Evolutionary conservation across 1,140 invertebrate species (phyloP).

Genomic region (Holcopasites calliopsidis): DNA sequence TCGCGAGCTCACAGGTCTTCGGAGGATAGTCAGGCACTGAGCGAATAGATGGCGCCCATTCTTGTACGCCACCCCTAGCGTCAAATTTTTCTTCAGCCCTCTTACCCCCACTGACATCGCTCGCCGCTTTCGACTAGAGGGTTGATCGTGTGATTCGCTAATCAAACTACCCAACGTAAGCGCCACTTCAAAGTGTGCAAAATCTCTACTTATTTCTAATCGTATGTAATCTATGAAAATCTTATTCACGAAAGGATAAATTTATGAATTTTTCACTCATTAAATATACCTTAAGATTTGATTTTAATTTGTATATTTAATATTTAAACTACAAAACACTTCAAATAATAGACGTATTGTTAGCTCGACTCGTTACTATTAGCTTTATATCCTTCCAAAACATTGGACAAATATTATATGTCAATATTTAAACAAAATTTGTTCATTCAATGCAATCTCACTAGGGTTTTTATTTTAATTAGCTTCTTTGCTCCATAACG

Average conservation of each 20-base stretch:
- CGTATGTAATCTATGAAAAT: neutral
- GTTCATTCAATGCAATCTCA: no score
- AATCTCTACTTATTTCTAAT: neutral
- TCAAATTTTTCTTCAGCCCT: conserved; percentile 32
- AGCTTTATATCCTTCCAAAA: no score
- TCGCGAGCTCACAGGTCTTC: conserved; percentile 59
- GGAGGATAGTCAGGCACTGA: conserved; percentile 68
- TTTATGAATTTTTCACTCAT: no score
- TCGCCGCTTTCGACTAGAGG: conserved; percentile 1
- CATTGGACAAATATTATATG: no score
- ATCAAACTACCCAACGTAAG: conserved; percentile 18
- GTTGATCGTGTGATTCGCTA: conserved; percentile 30
- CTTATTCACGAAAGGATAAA: neutral
- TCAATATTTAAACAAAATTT: no score
- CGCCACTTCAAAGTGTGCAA: neutral
- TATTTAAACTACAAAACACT: no score
- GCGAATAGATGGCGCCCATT: conserved; percentile 67
- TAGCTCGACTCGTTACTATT: no score
- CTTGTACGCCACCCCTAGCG: conserved; percentile 55
- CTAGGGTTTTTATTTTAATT: no score
- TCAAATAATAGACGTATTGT: no score
- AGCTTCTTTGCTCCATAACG: no score
- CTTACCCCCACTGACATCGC: conserved; percentile 13
- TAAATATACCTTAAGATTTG: no score
- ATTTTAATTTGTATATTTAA: no score